Percentiles rank a stretch among this genome's conserved stretches.
These are phyloP conservation scores for Drosophila basisetae DNA, from an alignment of 2,888 invertebrate genomes.

Conservation along the genomic window DNA sequence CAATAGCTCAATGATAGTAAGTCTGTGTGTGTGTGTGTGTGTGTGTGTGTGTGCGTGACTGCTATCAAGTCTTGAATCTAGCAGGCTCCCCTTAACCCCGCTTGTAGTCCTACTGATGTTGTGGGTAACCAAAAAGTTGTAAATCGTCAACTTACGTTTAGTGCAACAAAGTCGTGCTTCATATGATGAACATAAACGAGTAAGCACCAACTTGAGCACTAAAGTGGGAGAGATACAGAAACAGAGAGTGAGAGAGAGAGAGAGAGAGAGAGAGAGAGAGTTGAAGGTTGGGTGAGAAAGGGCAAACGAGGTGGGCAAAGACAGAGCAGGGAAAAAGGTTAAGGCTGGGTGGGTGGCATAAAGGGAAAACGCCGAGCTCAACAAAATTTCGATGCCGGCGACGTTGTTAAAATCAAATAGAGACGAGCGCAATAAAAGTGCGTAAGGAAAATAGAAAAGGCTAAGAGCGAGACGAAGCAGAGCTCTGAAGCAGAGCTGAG, in stretches of 20 bases:
- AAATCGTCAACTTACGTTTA: conserved; percentile 68
- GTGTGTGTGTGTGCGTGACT: conserved; percentile 8
- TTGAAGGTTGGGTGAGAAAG: background rate
- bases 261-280: background rate
- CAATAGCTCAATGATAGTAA: background rate
- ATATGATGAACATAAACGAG: conserved; percentile 65
- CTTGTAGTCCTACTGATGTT: conserved; percentile 11
- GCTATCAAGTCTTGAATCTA: conserved; percentile 15
- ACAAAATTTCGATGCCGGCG: conserved; percentile 71
- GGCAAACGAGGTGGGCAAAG: conserved; percentile 14
- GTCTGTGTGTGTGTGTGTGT: conserved; percentile 2
- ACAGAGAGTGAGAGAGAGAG: background rate
- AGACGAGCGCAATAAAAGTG: conserved; percentile 74
- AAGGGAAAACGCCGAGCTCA: conserved; percentile 60
- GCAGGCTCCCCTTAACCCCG: background rate
- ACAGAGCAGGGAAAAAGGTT: conserved; percentile 43
- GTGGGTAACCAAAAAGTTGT: conserved; percentile 65
- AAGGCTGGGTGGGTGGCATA: conserved; percentile 30
- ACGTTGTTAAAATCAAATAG: conserved; percentile 75
- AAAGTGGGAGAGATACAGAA: background rate
- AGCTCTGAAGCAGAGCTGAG: background rate
- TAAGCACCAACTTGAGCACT: conserved; percentile 42
- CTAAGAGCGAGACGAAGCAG: conserved; percentile 9
- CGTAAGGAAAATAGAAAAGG: conserved; percentile 71
- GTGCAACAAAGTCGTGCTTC: conserved; percentile 75